Conservation (phyloP, 2,113 vertebrate genomes). For the Piliocolobus tephrosceles region DNA sequence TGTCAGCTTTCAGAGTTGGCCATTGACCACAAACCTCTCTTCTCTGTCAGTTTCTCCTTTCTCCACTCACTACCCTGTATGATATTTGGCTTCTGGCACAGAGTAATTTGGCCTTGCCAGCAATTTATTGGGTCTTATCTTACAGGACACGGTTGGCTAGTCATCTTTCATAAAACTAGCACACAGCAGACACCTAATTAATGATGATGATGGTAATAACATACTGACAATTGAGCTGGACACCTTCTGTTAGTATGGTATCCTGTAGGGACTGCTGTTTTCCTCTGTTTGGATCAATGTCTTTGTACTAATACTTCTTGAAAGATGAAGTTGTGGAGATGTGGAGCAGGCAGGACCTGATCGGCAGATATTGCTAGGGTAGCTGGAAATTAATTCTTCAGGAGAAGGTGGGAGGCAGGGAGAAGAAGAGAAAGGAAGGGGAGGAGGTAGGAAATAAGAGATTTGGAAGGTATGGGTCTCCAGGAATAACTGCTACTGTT, state of each 20-base stretch:
- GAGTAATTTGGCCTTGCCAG: constrained; percentile 16
- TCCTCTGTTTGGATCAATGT: constrained; percentile 32
- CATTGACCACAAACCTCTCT: neutral
- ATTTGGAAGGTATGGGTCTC: neutral
- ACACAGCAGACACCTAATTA: constrained; percentile 28
- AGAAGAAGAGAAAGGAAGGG: neutral
- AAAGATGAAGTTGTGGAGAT: neutral
- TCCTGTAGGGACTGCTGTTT: constrained; percentile 6
- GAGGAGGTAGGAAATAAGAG: neutral
- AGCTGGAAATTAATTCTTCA: neutral
- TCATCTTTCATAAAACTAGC: constrained; percentile 53
- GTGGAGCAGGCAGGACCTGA: neutral
- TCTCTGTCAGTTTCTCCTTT: neutral
- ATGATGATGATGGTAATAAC: constrained; percentile 4
- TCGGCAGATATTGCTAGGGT: neutral
- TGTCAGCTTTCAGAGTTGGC: neutral
- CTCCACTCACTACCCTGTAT: neutral
- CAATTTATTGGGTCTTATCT: constrained; percentile 36
- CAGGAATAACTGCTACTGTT: neutral
- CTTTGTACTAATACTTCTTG: neutral
- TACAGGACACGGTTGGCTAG: constrained; percentile 25
- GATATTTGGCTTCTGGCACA: neutral
- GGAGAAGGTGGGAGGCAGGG: neutral
- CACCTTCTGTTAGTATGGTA: constrained; percentile 14
- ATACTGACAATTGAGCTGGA: neutral